Conservation (phyloP, 2,113 vertebrate genomes). For the Podocnemis expansa region DNA sequence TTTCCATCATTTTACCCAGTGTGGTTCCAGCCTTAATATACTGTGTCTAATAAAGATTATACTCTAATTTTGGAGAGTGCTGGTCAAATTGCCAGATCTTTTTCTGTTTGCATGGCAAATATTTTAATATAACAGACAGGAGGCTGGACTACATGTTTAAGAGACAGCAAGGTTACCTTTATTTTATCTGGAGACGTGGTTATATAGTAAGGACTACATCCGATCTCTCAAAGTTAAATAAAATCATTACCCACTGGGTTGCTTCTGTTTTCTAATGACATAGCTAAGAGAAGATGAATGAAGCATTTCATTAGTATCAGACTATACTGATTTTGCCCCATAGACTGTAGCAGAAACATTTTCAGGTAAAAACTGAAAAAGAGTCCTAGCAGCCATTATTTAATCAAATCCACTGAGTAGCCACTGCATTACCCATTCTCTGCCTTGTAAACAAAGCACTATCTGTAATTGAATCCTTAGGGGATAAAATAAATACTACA, state of each 20-base stretch:
- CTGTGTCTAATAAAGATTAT: accelerated
- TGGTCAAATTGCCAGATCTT: neutral
- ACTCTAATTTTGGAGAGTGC: neutral
- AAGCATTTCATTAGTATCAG: neutral
- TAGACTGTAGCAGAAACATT: neutral
- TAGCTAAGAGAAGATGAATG: neutral
- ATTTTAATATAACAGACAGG: accelerated
- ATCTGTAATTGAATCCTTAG: slow-evolving; percentile 32
- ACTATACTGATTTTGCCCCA: neutral
- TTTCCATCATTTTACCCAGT: neutral
- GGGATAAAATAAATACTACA: slow-evolving; percentile 52
- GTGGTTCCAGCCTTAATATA: neutral
- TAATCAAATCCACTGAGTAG: slow-evolving; percentile 7
- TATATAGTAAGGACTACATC: neutral
- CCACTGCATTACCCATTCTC: neutral
- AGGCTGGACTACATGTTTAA: neutral
- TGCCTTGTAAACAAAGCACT: neutral
- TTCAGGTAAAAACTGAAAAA: neutral
- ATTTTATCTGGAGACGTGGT: neutral
- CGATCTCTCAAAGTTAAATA: neutral
- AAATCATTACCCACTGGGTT: neutral
- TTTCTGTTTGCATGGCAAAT: neutral
- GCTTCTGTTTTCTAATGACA: neutral
- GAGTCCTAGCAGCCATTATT: neutral
- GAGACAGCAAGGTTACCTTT: neutral